Conservation (phyloP, 2,888 invertebrate genomes). For the Phyto melanocephala region DNA sequence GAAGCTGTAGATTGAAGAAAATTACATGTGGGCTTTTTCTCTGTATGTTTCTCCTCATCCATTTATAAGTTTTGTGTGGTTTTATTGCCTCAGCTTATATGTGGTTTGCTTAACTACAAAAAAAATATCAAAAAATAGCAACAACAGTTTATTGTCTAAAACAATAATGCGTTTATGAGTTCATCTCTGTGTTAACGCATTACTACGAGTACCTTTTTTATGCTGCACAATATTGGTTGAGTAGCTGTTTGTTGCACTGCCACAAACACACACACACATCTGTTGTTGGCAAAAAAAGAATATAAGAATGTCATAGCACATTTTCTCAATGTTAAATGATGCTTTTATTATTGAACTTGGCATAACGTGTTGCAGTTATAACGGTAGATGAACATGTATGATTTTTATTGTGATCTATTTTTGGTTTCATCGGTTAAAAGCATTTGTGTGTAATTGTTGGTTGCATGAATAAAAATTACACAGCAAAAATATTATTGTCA, state of each 20-base stretch:
- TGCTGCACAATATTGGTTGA: neutral
- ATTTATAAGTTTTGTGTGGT: conserved; percentile 42
- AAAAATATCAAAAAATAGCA: conserved; percentile 6
- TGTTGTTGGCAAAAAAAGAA: conserved; percentile 19
- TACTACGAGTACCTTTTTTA: conserved; percentile 18
- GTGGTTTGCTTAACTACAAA: conserved; percentile 29
- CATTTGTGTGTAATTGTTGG: neutral
- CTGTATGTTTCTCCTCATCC: neutral
- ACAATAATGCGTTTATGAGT: conserved; percentile 63
- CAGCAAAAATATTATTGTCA: neutral
- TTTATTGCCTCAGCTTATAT: conserved; percentile 45
- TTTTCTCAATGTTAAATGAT: conserved; percentile 62
- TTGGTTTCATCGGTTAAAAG: neutral
- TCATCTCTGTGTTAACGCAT: conserved; percentile 52
- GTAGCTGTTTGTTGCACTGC: conserved; percentile 9
- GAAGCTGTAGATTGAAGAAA: conserved; percentile 53
- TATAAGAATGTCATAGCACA: conserved; percentile 23
- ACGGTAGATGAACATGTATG: conserved; percentile 54
- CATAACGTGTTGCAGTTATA: conserved; percentile 54
- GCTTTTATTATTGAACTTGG: conserved; percentile 65
- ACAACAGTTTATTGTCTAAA: conserved; percentile 40
- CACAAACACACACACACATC: conserved; percentile 12
- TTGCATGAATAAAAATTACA: neutral
- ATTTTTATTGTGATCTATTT: conserved; percentile 52
- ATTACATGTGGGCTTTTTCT: conserved; percentile 43